Percentiles rank a stretch among this genome's conserved stretches.
Conservation (phyloP, 30 jellyfish, hydroid and myxozoan species). For the Chironex yamaguchii region DNA sequence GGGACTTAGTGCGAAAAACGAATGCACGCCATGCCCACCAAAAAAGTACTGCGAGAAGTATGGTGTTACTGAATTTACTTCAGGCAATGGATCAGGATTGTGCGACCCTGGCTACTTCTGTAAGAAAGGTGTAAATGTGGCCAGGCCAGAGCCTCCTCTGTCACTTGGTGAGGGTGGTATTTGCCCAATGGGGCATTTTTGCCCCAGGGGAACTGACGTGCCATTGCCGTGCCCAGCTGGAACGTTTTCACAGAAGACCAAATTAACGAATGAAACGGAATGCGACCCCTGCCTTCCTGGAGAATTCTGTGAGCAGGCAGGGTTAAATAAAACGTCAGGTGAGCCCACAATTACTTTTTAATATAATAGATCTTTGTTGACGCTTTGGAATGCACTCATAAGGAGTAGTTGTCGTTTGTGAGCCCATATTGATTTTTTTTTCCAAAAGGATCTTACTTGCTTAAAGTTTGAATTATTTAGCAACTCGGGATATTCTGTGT, state of each 20-base stretch:
- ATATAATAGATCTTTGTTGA: no score
- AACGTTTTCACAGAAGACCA: conserved; percentile 59
- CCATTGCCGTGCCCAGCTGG: conserved; percentile 91
- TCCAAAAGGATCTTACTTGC: no score
- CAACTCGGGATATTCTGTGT: no score
- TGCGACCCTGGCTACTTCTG: conserved; percentile 96
- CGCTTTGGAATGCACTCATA: no score
- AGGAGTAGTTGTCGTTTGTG: no score
- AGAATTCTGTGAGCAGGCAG: conserved; percentile 80
- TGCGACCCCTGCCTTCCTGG: conserved; percentile 92
- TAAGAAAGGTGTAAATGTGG: conserved; percentile 71
- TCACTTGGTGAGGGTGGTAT: conserved; percentile 93
- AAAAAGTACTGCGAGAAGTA: conserved; percentile 69
- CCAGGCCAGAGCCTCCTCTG: conserved; percentile 77
- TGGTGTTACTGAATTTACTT: conserved; percentile 81
- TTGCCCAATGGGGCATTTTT: conserved; percentile 93
- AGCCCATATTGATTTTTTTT: no score
- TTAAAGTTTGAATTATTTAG: no score
- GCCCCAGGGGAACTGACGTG: conserved; percentile 93
- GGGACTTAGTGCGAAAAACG: conserved; percentile 72
- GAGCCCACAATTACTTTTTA: no score
- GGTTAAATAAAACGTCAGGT: conserved; percentile 92
- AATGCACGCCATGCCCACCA: conserved; percentile 93
- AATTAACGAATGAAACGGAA: conserved; percentile 73
- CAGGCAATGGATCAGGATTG: conserved; percentile 82